Evolutionary conservation across 2,888 invertebrate genomes (phyloP).

Genomic region (Phorcus lineatus): DNA sequence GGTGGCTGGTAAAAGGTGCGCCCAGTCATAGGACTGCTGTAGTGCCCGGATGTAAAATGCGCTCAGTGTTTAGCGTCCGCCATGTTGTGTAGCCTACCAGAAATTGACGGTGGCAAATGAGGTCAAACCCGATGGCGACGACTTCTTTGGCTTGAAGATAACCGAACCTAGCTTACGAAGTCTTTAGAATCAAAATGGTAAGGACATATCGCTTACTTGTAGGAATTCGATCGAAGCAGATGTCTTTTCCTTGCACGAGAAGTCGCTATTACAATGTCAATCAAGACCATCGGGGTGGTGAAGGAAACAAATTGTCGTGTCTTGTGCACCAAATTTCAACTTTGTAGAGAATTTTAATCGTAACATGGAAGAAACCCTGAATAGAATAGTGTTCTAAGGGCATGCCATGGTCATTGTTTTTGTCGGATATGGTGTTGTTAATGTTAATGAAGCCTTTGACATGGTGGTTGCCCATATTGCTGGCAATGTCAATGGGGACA

Average conservation of each 20-base stretch:
- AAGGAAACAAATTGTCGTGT: background rate
- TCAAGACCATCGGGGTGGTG: background rate
- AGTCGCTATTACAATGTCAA: conserved; percentile 4
- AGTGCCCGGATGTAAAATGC: conserved; percentile 20
- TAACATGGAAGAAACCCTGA: background rate
- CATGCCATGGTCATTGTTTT: background rate
- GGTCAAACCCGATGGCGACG: conserved; percentile 18
- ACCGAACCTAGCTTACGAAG: background rate
- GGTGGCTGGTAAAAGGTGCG: background rate
- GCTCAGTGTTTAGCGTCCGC: conserved; percentile 23
- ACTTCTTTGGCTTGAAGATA: conserved; percentile 10
- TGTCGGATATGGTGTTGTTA: background rate
- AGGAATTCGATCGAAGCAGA: background rate
- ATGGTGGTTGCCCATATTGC: conserved; percentile 22
- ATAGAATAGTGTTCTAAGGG: background rate
- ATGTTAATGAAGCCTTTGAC: background rate
- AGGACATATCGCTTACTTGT: background rate
- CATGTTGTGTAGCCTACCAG: conserved; percentile 21
- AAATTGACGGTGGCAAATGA: conserved; percentile 14
- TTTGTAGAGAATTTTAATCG: background rate
- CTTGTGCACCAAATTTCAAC: background rate
- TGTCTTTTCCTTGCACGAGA: background rate
- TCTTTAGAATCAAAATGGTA: conserved; percentile 15
- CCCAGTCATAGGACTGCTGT: background rate
- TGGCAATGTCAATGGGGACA: conserved; percentile 1